These are phyloP conservation scores for Neolamprologus toae DNA, from an alignment of 2,113 vertebrate genomes.

Conservation along the genomic window DNA sequence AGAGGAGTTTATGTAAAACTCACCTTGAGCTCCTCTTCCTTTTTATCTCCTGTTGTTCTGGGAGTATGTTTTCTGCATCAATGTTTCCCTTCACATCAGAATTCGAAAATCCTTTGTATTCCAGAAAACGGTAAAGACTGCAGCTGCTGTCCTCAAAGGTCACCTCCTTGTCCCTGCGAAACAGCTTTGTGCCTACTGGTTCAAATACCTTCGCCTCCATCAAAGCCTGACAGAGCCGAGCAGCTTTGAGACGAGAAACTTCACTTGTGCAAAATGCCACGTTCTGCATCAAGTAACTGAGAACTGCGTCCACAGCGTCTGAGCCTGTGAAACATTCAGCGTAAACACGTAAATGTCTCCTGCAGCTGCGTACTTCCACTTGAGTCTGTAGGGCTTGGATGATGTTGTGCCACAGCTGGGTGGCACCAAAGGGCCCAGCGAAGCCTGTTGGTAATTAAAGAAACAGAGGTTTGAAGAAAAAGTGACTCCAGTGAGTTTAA, in stretches of 20 bases:
- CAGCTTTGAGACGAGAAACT: slow-evolving; percentile 78
- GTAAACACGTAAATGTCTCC: slow-evolving; percentile 70
- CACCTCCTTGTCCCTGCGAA: slow-evolving; percentile 72
- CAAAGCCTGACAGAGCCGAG: slow-evolving; percentile 78
- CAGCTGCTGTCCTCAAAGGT: slow-evolving; percentile 77
- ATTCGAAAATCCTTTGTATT: slow-evolving; percentile 20
- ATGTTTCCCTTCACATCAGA: neutral
- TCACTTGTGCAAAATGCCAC: slow-evolving; percentile 75
- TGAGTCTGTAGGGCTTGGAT: slow-evolving; percentile 75
- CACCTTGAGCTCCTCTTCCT: slow-evolving; percentile 64
- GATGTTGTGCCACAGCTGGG: slow-evolving; percentile 80
- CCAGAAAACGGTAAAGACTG: slow-evolving; percentile 79
- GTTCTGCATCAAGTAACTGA: slow-evolving; percentile 84
- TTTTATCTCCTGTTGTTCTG: slow-evolving; percentile 46
- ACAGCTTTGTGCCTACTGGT: slow-evolving; percentile 73
- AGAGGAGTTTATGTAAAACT: neutral
- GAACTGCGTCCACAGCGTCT: slow-evolving; percentile 78
- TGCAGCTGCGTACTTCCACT: slow-evolving; percentile 75
- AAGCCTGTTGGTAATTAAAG: slow-evolving; percentile 42
- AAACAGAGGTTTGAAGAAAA: neutral
- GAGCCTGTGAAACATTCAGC: slow-evolving; percentile 77
- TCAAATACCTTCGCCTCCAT: slow-evolving; percentile 86
- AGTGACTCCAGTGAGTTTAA: neutral
- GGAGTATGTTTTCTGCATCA: slow-evolving; percentile 39
- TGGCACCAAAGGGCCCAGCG: slow-evolving; percentile 77